Percentiles rank a stretch among this genome's conserved stretches.
phyloP scores from a whole-genome alignment of 1,140 invertebrate species.

The Orussus abietinus region DNA sequence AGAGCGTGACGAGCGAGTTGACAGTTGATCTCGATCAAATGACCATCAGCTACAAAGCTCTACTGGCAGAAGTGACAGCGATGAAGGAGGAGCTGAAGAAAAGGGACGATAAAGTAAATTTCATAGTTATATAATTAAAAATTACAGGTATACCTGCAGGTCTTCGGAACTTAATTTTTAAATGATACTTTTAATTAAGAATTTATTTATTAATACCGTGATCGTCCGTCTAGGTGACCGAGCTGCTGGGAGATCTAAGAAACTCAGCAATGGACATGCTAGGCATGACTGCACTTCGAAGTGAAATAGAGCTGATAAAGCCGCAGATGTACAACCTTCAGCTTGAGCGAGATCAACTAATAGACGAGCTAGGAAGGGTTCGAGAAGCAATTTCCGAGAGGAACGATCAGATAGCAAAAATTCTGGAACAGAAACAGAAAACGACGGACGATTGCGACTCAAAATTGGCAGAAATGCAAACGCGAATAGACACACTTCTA shows the following conservation, averaged over 20 bases:
- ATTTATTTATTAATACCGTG: no score
- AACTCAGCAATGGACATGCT: constrained; percentile 18
- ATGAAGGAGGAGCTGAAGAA: constrained; percentile 25
- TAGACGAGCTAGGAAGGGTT: constrained; percentile 24
- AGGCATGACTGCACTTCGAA: constrained; percentile 14
- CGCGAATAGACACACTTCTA: constrained; percentile 16
- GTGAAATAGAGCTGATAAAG: constrained; percentile 25
- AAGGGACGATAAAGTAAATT: constrained; percentile 29
- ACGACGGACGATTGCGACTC: constrained; percentile 1
- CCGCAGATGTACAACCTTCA: constrained; percentile 24
- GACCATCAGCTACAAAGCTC: constrained; percentile 16
- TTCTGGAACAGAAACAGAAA: constrained; percentile 24
- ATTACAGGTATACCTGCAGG: no score
- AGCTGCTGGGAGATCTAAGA: constrained; percentile 19
- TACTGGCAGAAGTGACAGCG: constrained; percentile 16
- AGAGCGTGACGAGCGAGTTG: constrained; percentile 3
- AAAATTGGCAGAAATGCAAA: constrained; percentile 17
- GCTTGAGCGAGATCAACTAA: constrained; percentile 20
- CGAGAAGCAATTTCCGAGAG: constrained; percentile 19
- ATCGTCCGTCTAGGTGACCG: constrained; percentile 20
- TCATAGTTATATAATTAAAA: neutral
- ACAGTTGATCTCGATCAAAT: constrained; percentile 22
- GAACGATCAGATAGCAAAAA: constrained; percentile 29
- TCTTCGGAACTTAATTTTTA: no score
- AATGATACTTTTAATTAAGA: neutral